phyloP scores from a whole-genome alignment of 2,797 vertebrate genomes.

The Melanotaenia maccullochi region DNA sequence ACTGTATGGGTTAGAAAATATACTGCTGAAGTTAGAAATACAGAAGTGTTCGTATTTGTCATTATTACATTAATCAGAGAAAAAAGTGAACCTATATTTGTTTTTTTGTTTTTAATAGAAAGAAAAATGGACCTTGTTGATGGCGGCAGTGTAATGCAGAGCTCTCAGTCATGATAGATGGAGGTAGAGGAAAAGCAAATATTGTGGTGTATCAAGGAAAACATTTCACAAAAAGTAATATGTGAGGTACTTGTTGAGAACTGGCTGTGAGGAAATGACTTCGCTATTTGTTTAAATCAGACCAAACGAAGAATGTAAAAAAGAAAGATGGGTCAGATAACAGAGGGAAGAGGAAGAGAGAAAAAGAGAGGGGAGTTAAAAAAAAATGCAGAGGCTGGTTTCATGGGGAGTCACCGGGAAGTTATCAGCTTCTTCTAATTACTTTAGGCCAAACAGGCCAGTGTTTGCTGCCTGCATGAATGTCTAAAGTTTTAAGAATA shows the following conservation, averaged over 20 bases:
- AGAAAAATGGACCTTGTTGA: constrained; percentile 12
- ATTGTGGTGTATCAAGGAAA: background rate
- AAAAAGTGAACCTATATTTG: constrained; percentile 6
- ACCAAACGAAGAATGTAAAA: constrained; percentile 23
- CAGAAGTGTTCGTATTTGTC: background rate
- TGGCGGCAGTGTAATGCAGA: constrained; percentile 9
- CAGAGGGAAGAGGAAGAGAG: constrained; percentile 5
- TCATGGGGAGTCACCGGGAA: constrained; percentile 78
- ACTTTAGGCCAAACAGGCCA: constrained; percentile 47
- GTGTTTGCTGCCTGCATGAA: constrained; percentile 15
- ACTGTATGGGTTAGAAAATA: background rate
- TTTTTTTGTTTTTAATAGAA: constrained; percentile 27
- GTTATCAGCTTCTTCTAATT: constrained; percentile 79
- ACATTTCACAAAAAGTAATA: background rate
- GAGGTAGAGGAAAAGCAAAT: background rate
- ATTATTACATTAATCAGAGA: background rate
- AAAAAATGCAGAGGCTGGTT: constrained; percentile 38
- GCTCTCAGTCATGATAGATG: constrained; percentile 20
- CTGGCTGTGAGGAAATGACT: constrained; percentile 13
- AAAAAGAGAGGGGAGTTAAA: constrained; percentile 6
- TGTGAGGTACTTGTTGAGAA: constrained; percentile 2
- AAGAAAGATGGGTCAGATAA: constrained; percentile 12
- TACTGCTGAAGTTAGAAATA: constrained; percentile 1
- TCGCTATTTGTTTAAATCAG: background rate
- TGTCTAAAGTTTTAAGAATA: background rate